Conservation (phyloP, 2,113 vertebrate species). For the Percina caprodes region DNA sequence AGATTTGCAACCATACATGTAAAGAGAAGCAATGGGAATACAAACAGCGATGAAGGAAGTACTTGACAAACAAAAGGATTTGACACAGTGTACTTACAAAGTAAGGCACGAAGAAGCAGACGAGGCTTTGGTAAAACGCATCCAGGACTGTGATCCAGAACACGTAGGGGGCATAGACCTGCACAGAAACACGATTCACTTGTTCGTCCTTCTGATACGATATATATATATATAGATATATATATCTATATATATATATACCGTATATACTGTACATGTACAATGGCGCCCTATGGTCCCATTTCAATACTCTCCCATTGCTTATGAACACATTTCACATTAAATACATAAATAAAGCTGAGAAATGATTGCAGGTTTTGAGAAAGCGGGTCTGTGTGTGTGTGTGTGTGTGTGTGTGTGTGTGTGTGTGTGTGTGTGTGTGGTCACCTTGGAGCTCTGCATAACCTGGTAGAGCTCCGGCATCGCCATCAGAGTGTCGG, state of each 20-base stretch:
- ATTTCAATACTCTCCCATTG: neutral
- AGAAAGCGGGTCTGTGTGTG: conserved; percentile 24
- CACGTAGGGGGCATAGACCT: conserved; percentile 49
- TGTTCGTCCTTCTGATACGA: too few species aligned
- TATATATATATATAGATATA: too few species aligned
- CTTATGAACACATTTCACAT: neutral
- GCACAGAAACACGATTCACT: conserved; percentile 70
- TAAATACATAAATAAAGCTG: neutral
- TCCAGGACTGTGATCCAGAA: conserved; percentile 89
- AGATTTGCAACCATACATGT: too few species aligned
- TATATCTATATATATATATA: too few species aligned
- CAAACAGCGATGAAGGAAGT: neutral
- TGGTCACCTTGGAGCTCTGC: conserved; percentile 83
- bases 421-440: conserved; percentile 65
- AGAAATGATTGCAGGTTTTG: neutral
- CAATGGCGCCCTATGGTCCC: neutral
- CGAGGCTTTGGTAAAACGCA: conserved; percentile 93
- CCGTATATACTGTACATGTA: too few species aligned
- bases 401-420: too few species aligned
- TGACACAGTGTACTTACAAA: conserved; percentile 84
- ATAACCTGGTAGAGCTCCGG: conserved; percentile 88
- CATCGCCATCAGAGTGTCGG: conserved; percentile 84
- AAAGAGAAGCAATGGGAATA: neutral
- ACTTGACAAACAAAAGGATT: neutral
- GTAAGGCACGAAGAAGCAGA: conserved; percentile 95